Conservation (phyloP, 2,797 vertebrate genomes). For the Pelobates cultripes region DNA sequence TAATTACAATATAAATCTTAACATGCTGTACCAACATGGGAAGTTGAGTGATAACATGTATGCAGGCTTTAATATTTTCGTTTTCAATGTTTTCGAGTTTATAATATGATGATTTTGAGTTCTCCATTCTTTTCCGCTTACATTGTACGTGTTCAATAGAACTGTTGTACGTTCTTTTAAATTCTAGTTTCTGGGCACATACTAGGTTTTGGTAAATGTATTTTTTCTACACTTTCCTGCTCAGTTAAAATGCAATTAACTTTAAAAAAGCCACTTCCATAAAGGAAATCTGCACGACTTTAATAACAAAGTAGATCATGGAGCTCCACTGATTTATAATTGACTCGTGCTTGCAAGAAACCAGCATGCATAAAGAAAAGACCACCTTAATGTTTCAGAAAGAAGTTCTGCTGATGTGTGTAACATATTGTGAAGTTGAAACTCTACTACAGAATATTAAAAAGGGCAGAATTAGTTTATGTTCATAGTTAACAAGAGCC, state of each 20-base stretch:
- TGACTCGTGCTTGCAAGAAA: slow-evolving; percentile 21
- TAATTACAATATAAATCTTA: too few relatives aligned
- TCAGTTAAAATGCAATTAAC: slow-evolving; percentile 47
- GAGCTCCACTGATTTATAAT: slow-evolving; percentile 32
- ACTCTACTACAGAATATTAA: background rate
- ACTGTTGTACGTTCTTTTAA: background rate
- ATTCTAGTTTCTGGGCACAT: background rate
- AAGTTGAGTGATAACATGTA: too few relatives aligned
- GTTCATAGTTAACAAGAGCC: too few relatives aligned
- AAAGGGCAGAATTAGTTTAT: too few relatives aligned
- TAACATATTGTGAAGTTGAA: background rate
- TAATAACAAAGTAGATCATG: slow-evolving; percentile 27
- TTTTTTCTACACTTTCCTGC: slow-evolving; percentile 22
- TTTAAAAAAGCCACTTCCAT: slow-evolving; percentile 28
- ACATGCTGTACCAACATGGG: too few relatives aligned
- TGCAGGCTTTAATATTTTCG: too few relatives aligned
- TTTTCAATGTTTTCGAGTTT: too few relatives aligned
- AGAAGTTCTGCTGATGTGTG: background rate
- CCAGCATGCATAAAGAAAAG: slow-evolving; percentile 14
- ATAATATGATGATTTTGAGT: too few relatives aligned
- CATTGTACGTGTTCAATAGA: too few relatives aligned
- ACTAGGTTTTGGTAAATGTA: background rate
- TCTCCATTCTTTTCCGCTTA: too few relatives aligned
- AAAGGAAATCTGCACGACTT: slow-evolving; percentile 40
- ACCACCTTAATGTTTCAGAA: slow-evolving; percentile 22